These are phyloP conservation scores for Gymnorhina tibicen DNA, from an alignment of 2,113 vertebrate species.

Conservation along the genomic window DNA sequence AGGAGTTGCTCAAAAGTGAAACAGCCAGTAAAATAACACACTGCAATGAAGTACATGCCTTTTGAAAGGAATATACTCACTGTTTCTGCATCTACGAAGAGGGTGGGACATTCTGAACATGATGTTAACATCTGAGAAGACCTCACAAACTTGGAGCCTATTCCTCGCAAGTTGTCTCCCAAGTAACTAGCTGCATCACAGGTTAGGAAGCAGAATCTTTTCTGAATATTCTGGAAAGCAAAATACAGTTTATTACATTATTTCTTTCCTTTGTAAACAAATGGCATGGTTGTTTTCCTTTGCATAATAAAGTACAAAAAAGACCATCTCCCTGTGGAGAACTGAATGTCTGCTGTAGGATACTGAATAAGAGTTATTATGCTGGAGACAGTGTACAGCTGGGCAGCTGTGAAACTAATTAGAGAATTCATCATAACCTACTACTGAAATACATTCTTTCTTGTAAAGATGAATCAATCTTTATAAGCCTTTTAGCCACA, in stretches of 20 bases:
- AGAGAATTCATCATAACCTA: not conserved
- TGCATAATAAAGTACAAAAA: not conserved
- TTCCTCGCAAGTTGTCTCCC: slow-evolving; percentile 91
- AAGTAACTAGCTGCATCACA: slow-evolving; percentile 92
- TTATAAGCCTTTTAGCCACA: not conserved
- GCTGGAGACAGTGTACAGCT: not conserved
- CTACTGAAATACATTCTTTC: not conserved
- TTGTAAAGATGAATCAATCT: not conserved
- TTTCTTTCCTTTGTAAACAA: not conserved
- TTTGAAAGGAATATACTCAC: slow-evolving; percentile 74
- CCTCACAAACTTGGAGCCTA: slow-evolving; percentile 93
- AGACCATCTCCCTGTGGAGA: not conserved
- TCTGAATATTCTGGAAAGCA: slow-evolving; percentile 90
- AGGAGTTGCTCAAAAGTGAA: not conserved
- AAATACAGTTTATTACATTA: not conserved
- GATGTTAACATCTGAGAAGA: slow-evolving; percentile 95
- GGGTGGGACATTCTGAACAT: slow-evolving; percentile 94
- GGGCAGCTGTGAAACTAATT: not conserved
- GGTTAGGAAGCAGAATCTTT: slow-evolving; percentile 94
- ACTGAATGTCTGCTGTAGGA: not conserved
- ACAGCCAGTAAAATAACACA: not conserved
- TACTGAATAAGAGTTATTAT: not conserved
- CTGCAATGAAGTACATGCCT: not conserved
- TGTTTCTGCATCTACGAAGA: slow-evolving; percentile 96
- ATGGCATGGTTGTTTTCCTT: not conserved